Percentiles rank a stretch among this genome's conserved stretches.
Evolutionary conservation across 2,113 vertebrate species (phyloP).

Genomic region (Lamprologus speciosus): DNA sequence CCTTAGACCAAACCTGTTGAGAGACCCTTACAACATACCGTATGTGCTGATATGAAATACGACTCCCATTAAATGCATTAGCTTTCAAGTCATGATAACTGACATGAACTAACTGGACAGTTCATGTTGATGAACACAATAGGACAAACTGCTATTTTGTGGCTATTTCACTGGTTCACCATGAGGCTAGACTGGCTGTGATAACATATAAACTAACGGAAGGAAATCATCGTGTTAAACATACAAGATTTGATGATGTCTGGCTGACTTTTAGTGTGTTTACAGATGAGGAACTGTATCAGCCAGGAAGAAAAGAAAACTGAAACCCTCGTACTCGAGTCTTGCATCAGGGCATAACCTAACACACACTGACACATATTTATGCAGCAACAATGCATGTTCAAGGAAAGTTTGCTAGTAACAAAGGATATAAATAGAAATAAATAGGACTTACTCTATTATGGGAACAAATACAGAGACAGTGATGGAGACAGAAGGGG

Average conservation of each 20-base stretch:
- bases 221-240: not conserved
- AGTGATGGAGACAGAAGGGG: not conserved
- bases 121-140: not conserved
- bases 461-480: slow-evolving; percentile 38
- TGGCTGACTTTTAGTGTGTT: not conserved
- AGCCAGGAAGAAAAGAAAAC: not conserved
- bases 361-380: slow-evolving; percentile 1
- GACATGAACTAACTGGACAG: not conserved
- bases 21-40: not conserved
- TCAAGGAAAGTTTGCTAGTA: slow-evolving; percentile 16
- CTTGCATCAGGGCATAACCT: not conserved
- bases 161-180: not conserved
- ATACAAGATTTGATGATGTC: not conserved
- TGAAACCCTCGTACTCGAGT: not conserved
- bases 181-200: not conserved
- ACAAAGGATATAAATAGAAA: slow-evolving; percentile 6
- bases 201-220: not conserved
- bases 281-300: not conserved
- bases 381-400: slow-evolving; percentile 17
- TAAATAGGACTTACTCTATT: slow-evolving; percentile 11
- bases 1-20: not conserved
- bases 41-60: not conserved
- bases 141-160: not conserved
- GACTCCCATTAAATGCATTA: not conserved
- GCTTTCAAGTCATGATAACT: not conserved